Conservation (phyloP, 2,113 vertebrate genomes). For the Ptilorrhoa leucosticta region DNA sequence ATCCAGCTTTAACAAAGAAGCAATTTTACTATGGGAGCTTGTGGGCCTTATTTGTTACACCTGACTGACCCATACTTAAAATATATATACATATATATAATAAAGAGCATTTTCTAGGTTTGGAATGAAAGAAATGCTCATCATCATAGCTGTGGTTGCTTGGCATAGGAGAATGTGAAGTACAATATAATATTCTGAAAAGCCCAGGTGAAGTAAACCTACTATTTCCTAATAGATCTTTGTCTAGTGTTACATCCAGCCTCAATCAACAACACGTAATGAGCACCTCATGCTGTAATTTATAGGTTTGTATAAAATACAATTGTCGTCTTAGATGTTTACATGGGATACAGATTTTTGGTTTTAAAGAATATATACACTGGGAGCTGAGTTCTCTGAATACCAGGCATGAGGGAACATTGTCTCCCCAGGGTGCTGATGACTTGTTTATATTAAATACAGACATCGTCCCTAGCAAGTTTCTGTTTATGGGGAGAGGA, state of each 20-base stretch:
- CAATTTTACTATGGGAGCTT: not conserved
- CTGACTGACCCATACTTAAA: not conserved
- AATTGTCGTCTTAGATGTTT: not conserved
- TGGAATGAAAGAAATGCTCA: not conserved
- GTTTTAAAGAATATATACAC: not conserved
- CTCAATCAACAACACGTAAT: not conserved
- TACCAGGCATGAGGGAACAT: not conserved
- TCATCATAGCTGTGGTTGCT: not conserved
- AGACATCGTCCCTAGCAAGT: not conserved
- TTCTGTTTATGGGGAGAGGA: not conserved
- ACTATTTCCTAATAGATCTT: not conserved
- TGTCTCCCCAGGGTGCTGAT: not conserved
- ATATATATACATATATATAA: not conserved
- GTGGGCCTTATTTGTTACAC: not conserved
- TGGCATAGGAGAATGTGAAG: not conserved
- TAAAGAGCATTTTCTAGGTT: not conserved
- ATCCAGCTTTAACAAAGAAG: not conserved
- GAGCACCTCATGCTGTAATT: not conserved
- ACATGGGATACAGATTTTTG: not conserved
- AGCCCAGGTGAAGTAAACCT: not conserved
- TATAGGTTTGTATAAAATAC: not conserved
- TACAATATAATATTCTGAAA: not conserved
- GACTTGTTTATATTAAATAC: not conserved
- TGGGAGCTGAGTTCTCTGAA: not conserved
- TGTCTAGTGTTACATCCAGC: not conserved